Evolutionary conservation across 2,113 vertebrate species (phyloP).

Genomic region (Antechinus stuartii): DNA sequence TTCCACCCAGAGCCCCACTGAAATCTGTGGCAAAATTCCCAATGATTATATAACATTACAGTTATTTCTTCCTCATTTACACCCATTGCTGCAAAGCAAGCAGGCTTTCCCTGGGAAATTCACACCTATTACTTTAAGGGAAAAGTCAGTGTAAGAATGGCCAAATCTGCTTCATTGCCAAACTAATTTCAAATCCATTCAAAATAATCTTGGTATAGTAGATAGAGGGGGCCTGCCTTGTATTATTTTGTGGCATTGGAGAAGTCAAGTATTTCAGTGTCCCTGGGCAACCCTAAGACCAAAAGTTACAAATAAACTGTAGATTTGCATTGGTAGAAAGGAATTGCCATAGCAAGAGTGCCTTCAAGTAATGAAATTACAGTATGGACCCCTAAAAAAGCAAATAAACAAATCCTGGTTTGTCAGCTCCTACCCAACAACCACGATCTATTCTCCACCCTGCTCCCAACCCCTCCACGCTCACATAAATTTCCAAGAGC

Average conservation of each 20-base stretch:
- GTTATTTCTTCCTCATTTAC: background rate
- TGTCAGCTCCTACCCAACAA: background rate
- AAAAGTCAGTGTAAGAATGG: background rate
- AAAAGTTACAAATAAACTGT: background rate
- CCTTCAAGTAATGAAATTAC: background rate
- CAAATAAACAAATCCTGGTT: background rate
- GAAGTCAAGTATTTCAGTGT: background rate
- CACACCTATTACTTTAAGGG: background rate
- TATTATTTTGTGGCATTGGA: background rate
- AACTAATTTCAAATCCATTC: slow-evolving; percentile 65
- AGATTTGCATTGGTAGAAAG: background rate
- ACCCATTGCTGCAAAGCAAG: slow-evolving; percentile 7
- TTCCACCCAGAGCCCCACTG: background rate
- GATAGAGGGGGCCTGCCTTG: background rate
- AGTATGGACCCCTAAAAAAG: background rate
- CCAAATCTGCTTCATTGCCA: slow-evolving; percentile 64
- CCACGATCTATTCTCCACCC: background rate
- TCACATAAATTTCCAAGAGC: slow-evolving; percentile 65
- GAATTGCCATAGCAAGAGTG: background rate
- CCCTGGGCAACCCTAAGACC: background rate
- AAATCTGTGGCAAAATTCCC: background rate
- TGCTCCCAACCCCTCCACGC: background rate
- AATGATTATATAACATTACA: background rate
- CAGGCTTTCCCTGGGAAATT: background rate
- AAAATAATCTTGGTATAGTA: background rate